Percentiles rank a stretch among this genome's conserved stretches.
Conservation (phyloP, 2,113 vertebrate genomes). For the Amblyopsis rosae region DNA sequence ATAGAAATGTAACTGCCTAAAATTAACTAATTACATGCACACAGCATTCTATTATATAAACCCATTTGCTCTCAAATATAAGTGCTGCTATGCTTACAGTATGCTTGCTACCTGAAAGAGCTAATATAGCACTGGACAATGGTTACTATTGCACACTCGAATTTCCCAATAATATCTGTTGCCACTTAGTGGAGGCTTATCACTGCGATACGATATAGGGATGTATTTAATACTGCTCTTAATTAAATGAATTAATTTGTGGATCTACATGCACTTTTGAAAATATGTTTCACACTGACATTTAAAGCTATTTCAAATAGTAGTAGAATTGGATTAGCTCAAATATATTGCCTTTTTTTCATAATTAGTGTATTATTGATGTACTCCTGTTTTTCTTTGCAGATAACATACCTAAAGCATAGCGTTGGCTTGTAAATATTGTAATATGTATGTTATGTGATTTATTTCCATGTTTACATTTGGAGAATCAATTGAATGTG, state of each 20-base stretch:
- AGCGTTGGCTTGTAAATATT: conserved; percentile 58
- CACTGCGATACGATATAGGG: conserved; percentile 13
- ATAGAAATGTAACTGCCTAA: conserved; percentile 17
- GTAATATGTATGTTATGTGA: conserved; percentile 48
- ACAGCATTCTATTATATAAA: conserved; percentile 34
- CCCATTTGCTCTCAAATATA: conserved; percentile 27
- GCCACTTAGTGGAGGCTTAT: not conserved
- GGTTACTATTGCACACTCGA: conserved; percentile 33
- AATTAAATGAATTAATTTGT: conserved; percentile 8
- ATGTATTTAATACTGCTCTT: conserved; percentile 4
- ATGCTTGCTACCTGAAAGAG: not conserved
- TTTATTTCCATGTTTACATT: conserved; percentile 67
- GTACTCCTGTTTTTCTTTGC: conserved; percentile 44
- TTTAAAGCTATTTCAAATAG: conserved; percentile 11
- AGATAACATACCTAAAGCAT: conserved; percentile 29
- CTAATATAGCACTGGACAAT: conserved; percentile 22
- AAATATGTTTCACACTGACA: conserved; percentile 21
- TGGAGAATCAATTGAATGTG: conserved; percentile 50
- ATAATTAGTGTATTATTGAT: conserved; percentile 33
- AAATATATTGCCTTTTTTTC: conserved; percentile 22
- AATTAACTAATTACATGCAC: conserved; percentile 29
- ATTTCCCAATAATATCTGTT: conserved; percentile 13
- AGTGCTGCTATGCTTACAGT: not conserved
- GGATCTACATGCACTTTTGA: conserved; percentile 44
- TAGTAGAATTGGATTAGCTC: not conserved